Evolutionary conservation across 2,113 vertebrate species (phyloP).

Genomic region (Merops nubicus): DNA sequence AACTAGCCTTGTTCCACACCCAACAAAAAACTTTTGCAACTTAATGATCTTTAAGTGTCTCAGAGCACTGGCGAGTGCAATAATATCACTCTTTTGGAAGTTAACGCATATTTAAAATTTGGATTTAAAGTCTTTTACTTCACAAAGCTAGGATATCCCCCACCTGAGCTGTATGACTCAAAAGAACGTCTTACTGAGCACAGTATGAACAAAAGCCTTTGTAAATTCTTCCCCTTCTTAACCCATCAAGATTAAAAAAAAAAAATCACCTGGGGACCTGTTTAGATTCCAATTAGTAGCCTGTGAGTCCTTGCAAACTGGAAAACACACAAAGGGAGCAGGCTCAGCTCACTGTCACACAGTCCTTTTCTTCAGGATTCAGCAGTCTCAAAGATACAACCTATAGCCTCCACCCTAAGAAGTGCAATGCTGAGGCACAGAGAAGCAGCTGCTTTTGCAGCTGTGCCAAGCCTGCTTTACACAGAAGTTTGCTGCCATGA

Average conservation of each 20-base stretch:
- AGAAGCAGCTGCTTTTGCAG: neutral
- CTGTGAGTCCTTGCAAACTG: neutral
- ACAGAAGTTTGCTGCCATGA: neutral
- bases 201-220: neutral
- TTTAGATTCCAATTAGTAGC: neutral
- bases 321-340: neutral
- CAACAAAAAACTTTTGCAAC: neutral
- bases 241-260: neutral
- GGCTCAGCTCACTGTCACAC: neutral
- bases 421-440: neutral
- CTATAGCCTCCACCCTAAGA: accelerated
- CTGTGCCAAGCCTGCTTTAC: neutral
- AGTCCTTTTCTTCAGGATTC: neutral
- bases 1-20: neutral
- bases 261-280: neutral
- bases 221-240: neutral
- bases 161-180: neutral
- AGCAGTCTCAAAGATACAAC: neutral
- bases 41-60: neutral
- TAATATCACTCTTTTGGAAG: neutral
- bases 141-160: neutral
- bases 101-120: neutral
- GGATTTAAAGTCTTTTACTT: neutral
- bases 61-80: neutral
- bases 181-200: neutral